A percentile compares a stretch with the other conserved stretches of the same genome.
phyloP scores from a whole-genome alignment of 2,888 invertebrate species.

The Antitype chi region DNA sequence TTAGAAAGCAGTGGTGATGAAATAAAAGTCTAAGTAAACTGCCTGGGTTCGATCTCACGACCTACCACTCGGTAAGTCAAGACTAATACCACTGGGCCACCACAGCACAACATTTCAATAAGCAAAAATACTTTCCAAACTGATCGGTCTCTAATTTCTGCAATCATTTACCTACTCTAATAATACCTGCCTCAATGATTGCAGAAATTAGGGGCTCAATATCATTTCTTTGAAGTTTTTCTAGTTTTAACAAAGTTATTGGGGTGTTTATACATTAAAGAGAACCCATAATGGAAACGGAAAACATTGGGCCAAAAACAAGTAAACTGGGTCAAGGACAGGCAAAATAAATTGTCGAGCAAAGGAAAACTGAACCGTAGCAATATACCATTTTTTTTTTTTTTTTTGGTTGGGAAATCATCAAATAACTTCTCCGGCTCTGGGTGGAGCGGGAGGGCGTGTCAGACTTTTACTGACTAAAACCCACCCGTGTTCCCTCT shows the following conservation, averaged over 20 bases:
- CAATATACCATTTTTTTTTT: no score
- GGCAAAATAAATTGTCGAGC: background rate
- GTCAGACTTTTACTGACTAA: no score
- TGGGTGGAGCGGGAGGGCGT: no score
- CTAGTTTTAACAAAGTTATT: background rate
- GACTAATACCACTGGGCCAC: no score
- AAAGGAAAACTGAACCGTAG: background rate
- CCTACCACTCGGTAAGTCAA: no score
- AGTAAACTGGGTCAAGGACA: background rate
- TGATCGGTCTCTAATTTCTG: background rate
- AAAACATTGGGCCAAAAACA: background rate
- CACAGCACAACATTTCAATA: no score
- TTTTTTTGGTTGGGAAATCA: no score
- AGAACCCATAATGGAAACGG: background rate
- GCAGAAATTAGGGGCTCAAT: background rate
- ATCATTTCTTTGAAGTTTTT: background rate
- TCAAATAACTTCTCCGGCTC: no score
- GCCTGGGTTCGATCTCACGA: no score
- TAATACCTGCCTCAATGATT: background rate
- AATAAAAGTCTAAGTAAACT: no score
- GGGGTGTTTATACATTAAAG: background rate
- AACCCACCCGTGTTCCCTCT: no score
- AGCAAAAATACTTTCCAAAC: background rate
- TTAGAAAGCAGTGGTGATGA: no score
- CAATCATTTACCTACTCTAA: background rate